These are phyloP conservation scores for Diarsia mendica DNA, from an alignment of 2,888 invertebrate species.

Conservation along the genomic window DNA sequence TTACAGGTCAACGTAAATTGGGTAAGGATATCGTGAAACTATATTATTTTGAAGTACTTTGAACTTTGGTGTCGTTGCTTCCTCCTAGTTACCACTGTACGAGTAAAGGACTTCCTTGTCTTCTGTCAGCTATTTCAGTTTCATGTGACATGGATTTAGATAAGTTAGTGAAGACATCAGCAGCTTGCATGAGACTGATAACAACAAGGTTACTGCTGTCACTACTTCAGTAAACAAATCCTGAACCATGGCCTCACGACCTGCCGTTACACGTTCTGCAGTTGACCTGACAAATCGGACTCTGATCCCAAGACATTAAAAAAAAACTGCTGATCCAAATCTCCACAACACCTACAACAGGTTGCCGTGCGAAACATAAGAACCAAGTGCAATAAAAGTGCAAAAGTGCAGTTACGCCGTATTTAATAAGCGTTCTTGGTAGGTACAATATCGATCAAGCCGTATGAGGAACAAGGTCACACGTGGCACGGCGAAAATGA, in stretches of 20 bases:
- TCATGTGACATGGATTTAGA: too few species aligned
- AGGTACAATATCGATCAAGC: constrained; percentile 58
- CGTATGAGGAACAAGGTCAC: constrained; percentile 81
- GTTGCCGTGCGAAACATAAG: constrained; percentile 44
- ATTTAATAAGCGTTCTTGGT: constrained; percentile 55
- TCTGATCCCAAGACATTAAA: constrained; percentile 28
- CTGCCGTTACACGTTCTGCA: constrained; percentile 1
- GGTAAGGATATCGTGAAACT: constrained; percentile 14
- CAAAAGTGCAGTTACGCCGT: constrained; percentile 44
- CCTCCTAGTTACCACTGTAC: background rate
- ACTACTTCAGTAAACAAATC: background rate
- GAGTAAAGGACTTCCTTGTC: background rate
- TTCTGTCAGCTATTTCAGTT: background rate
- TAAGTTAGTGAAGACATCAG: background rate
- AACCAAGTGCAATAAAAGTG: constrained; percentile 41
- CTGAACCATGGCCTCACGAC: background rate
- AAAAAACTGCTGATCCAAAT: constrained; percentile 36
- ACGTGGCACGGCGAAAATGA: constrained; percentile 77
- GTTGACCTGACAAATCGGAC: background rate
- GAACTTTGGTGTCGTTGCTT: constrained; percentile 1
- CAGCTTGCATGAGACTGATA: background rate
- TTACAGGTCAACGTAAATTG: constrained; percentile 41
- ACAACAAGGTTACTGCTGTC: background rate
- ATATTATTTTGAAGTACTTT: constrained; percentile 13
- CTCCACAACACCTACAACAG: constrained; percentile 19